These are phyloP conservation scores for Laticauda laticaudata DNA, from an alignment of 2,113 vertebrate genomes.

Conservation along the genomic window DNA sequence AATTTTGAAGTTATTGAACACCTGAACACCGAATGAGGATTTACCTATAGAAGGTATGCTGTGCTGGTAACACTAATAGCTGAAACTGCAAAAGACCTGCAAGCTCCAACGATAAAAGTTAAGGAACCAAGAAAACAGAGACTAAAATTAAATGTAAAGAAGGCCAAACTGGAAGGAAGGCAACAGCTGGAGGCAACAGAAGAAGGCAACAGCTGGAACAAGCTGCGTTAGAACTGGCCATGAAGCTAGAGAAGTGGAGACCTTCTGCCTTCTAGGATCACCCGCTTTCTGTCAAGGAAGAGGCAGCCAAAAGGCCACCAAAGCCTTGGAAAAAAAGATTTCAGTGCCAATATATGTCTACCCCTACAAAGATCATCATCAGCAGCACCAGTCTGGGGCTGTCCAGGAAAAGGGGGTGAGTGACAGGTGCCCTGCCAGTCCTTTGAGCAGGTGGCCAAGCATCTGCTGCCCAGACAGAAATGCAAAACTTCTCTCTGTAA, in stretches of 20 bases:
- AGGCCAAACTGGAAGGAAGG: not conserved
- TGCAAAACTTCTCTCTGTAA: not conserved
- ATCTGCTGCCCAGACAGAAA: not conserved
- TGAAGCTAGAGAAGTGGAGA: not conserved
- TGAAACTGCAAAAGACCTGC: not conserved
- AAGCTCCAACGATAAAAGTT: not conserved
- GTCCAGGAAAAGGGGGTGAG: not conserved
- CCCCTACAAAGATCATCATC: not conserved
- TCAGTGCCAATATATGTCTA: not conserved
- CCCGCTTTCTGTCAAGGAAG: fast-evolving
- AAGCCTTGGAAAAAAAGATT: not conserved
- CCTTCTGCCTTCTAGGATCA: not conserved
- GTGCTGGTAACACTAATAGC: not conserved
- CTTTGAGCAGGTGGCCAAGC: not conserved
- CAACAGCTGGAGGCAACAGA: not conserved
- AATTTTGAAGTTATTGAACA: not conserved
- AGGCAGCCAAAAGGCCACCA: not conserved
- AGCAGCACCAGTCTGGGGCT: not conserved
- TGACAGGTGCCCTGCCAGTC: not conserved
- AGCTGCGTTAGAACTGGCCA: not conserved
- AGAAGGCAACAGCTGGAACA: not conserved
- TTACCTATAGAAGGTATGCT: not conserved
- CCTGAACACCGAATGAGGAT: not conserved
- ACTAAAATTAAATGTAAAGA: not conserved
- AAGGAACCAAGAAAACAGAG: not conserved